Evolutionary conservation across 2,888 invertebrate species (phyloP), one percentile per base, ranked within the genome.

Genomic region (Subacronicta megacephala): DNA sequence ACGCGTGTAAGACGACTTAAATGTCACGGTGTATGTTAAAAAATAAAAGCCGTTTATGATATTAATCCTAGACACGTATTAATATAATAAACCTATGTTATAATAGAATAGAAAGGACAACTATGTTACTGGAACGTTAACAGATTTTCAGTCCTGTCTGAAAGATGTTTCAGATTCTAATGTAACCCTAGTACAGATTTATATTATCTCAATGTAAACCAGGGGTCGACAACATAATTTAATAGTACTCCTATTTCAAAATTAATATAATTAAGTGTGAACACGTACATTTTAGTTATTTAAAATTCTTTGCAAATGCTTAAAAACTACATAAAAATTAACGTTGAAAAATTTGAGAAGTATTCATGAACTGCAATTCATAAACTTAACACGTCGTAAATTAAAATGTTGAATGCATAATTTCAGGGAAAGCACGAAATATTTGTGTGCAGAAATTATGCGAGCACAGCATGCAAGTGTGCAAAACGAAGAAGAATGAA

Each of bases 381-480:
- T 62, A 52, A 66, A 53, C 37, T 51, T 23, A 31, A 58, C 72
- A 62, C 66, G 13, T 54, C 58, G 46, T 60, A 59, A 73, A 72
- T 68, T 67, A 62, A 66, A 67, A 46, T 47, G 62, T 40, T 65
- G 64, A 47, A 61, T 65, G 42, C 50, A 55, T 51, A 61, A 66
- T 46, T 64, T 50, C 35, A 29, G 31, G 38, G 61, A 46, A 66
- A 53, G 17, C 46, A 38, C 50, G 42, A 26, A 49, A 37, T 54
- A 66, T 66, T 61, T 64, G n/a, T 36, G 47, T n/a, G 15, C 36
- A 37, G 31, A 55, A 61, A 46, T 50, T 26, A 42, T 40, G 66
- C 47, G 36, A 49, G 44, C 47, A 15, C 45, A 50, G 33, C 29
- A n/a, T 20, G 40, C 15, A 26, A 18, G n/a, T 31, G n/a, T n/a